phyloP scores from a whole-genome alignment of 2,797 vertebrate genomes.

The Hypotaenidia okinawae region DNA sequence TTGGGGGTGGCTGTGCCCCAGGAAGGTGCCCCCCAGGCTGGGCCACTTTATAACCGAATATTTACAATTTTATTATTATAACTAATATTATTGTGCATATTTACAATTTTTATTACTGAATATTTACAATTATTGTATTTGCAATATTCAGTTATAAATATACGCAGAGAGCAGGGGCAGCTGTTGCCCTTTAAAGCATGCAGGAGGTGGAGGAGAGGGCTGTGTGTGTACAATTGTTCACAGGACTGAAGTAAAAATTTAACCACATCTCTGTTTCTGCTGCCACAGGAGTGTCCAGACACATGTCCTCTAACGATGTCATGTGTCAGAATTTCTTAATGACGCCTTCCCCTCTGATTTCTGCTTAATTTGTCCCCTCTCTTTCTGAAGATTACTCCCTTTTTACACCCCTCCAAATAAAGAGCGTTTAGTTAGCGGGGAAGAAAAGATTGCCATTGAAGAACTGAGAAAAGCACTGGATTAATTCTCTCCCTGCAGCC shows the following conservation, averaged over 20 bases:
- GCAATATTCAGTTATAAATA: no score
- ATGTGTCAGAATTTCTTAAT: conserved; percentile 53
- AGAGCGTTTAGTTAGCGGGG: background rate
- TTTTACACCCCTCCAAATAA: conserved; percentile 52
- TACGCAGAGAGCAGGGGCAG: background rate
- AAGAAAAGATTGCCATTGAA: conserved; percentile 51
- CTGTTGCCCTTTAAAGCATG: background rate
- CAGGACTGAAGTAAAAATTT: background rate
- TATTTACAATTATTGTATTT: no score
- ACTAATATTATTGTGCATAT: no score
- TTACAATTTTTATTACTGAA: no score
- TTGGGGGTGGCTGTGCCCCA: rapidly evolving
- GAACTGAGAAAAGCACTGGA: conserved; percentile 61
- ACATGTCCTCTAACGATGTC: background rate
- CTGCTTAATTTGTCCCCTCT: conserved; percentile 41
- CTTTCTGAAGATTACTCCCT: conserved; percentile 49
- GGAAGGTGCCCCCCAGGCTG: background rate
- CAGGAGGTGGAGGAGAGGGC: background rate
- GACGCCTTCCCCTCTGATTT: conserved; percentile 32
- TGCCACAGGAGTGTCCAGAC: background rate
- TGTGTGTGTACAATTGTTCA: background rate
- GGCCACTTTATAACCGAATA: background rate
- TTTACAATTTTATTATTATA: background rate
- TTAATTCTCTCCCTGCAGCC: conserved; percentile 70
- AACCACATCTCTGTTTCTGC: background rate